phyloP scores from a whole-genome alignment of 2,888 invertebrate genomes.

The Coenonympha arcania region DNA sequence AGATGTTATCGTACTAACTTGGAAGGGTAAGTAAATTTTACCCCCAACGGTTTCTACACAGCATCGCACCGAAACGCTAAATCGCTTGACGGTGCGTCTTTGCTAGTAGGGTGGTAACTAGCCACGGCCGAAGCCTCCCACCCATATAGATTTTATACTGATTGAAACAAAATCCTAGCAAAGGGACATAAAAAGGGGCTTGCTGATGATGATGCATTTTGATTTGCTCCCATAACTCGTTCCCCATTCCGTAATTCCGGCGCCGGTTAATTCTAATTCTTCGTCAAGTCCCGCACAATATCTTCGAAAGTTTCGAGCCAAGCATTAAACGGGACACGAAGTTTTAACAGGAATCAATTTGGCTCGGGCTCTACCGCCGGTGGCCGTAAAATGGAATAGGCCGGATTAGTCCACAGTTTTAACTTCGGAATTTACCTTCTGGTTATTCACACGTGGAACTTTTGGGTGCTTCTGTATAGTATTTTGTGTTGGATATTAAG shows the following conservation, averaged over 20 bases:
- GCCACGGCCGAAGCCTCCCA: too few species aligned
- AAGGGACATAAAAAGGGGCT: too few species aligned
- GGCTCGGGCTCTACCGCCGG: neutral
- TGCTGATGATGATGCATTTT: too few species aligned
- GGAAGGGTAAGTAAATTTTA: too few species aligned
- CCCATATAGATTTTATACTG: too few species aligned
- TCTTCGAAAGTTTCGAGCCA: neutral
- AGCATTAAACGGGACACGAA: neutral
- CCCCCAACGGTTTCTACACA: too few species aligned
- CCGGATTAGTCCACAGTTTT: conserved; percentile 1
- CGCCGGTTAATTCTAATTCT: neutral
- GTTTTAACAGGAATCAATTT: conserved; percentile 6
- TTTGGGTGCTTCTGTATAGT: neutral
- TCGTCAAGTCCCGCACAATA: neutral
- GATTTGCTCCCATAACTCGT: neutral
- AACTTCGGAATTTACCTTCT: neutral
- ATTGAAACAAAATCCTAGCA: too few species aligned
- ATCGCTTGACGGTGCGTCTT: too few species aligned
- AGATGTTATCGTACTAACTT: too few species aligned
- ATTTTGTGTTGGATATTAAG: neutral
- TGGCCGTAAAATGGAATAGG: conserved; percentile 1
- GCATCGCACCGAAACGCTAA: too few species aligned
- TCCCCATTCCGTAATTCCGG: neutral
- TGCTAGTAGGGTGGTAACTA: too few species aligned
- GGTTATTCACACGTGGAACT: neutral